Conservation (phyloP, 2,888 invertebrate species). For the Drosophila yooni region DNA sequence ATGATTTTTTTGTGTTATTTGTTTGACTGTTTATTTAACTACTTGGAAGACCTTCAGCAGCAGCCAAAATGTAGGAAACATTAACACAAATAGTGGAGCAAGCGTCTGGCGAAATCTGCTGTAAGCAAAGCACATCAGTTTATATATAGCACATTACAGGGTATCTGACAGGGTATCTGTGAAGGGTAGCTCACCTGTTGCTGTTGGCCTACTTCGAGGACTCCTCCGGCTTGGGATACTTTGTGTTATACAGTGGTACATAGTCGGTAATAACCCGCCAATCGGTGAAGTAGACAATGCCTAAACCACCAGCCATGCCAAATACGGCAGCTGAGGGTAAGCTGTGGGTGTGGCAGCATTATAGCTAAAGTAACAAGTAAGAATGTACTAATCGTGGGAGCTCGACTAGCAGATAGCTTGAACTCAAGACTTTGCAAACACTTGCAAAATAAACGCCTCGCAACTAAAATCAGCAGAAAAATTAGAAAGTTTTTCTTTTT, state of each 20-base stretch:
- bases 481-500: too few relatives aligned
- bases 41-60: constrained; percentile 35
- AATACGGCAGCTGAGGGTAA: constrained; percentile 53
- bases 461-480: not conserved
- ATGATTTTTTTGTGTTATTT: constrained; percentile 24
- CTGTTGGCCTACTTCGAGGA: not conserved
- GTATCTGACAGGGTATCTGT: not conserved
- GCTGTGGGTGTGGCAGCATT: constrained; percentile 34
- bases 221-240: constrained; percentile 53
- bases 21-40: constrained; percentile 35
- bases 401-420: too few relatives aligned
- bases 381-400: too few relatives aligned
- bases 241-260: constrained; percentile 67
- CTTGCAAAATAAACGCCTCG: too few relatives aligned
- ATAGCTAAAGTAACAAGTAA: not conserved
- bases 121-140: not conserved
- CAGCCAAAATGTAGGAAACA: constrained; percentile 13
- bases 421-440: too few relatives aligned
- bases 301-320: constrained; percentile 50
- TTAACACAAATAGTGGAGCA: constrained; percentile 6
- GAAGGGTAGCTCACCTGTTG: not conserved
- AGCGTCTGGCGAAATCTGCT: not conserved
- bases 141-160: not conserved
- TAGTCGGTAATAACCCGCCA: constrained; percentile 59
- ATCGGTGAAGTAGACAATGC: constrained; percentile 57